Percentiles rank a stretch among this genome's conserved stretches.
These are phyloP conservation scores for Cyprinus carpio DNA, from an alignment of 2,113 vertebrate genomes.

Conservation along the genomic window DNA sequence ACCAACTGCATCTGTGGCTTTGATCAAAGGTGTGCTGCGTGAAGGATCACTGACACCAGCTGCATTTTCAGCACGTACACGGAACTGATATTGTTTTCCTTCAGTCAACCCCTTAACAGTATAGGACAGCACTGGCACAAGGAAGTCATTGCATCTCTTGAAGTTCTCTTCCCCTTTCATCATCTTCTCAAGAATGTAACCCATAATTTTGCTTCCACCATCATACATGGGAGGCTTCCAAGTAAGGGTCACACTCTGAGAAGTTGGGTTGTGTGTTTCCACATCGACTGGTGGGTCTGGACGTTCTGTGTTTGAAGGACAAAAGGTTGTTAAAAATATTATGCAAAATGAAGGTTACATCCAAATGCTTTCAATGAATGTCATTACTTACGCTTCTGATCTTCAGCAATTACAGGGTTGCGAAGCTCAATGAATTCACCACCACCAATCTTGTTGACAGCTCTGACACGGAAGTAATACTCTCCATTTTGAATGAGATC, in stretches of 20 bases:
- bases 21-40: conserved; percentile 82
- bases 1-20: conserved; percentile 87
- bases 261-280: conserved; percentile 89
- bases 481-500: conserved; percentile 94
- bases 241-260: conserved; percentile 89
- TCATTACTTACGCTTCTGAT: conserved; percentile 88
- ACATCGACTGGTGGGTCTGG: conserved; percentile 94
- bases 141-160: conserved; percentile 92
- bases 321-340: background rate
- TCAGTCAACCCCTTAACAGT: conserved; percentile 87
- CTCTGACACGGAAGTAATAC: conserved; percentile 97
- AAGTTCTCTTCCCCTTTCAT: conserved; percentile 88
- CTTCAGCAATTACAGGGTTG: conserved; percentile 93
- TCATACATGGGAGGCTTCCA: conserved; percentile 98
- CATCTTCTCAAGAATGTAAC: conserved; percentile 92
- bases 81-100: conserved; percentile 89
- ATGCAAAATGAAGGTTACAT: background rate
- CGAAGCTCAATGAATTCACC: conserved; percentile 93
- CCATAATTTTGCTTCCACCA: conserved; percentile 95
- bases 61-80: conserved; percentile 90
- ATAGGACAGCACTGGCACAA: conserved; percentile 91
- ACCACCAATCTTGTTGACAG: conserved; percentile 96
- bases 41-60: conserved; percentile 94
- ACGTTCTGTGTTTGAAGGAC: conserved; percentile 73
- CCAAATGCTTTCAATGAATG: background rate